phyloP scores from a whole-genome alignment of 1,140 invertebrate genomes.

The Venustaconcha ellipsiformis region DNA sequence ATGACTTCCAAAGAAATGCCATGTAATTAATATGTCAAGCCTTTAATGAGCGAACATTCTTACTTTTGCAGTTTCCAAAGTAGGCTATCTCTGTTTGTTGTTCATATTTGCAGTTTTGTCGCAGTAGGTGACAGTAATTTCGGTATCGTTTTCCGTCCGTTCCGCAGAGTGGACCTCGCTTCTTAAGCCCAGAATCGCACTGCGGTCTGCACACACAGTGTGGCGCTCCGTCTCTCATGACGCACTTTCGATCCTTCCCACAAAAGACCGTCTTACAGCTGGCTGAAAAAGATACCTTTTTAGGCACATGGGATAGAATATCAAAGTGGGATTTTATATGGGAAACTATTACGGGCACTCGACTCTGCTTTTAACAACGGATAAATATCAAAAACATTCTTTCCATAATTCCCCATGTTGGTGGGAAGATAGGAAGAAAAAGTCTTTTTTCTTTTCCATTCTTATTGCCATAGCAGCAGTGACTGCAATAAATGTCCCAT shows the following conservation, averaged over 20 bases:
- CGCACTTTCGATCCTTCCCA: slow-evolving; percentile 9
- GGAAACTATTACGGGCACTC: too few species aligned
- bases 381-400: too few species aligned
- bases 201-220: slow-evolving; percentile 16
- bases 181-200: slow-evolving; percentile 2
- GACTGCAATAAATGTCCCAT: too few species aligned
- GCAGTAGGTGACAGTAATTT: slow-evolving; percentile 48
- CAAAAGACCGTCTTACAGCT: slow-evolving; percentile 16
- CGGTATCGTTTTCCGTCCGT: slow-evolving; percentile 52
- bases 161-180: slow-evolving; percentile 26
- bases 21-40: neutral
- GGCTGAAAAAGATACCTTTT: slow-evolving; percentile 3
- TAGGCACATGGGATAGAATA: too few species aligned
- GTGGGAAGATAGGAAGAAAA: too few species aligned
- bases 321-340: too few species aligned
- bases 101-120: neutral
- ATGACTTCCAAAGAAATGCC: neutral
- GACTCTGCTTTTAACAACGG: too few species aligned
- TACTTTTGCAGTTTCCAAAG: slow-evolving; percentile 28
- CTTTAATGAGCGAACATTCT: neutral
- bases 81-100: slow-evolving; percentile 10
- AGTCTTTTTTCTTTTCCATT: too few species aligned
- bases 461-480: too few species aligned
- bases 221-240: slow-evolving; percentile 8
- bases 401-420: too few species aligned